Base-by-base conservation (phyloP, 2,797 vertebrate species). In the Alosa sapidissima region DNA sequence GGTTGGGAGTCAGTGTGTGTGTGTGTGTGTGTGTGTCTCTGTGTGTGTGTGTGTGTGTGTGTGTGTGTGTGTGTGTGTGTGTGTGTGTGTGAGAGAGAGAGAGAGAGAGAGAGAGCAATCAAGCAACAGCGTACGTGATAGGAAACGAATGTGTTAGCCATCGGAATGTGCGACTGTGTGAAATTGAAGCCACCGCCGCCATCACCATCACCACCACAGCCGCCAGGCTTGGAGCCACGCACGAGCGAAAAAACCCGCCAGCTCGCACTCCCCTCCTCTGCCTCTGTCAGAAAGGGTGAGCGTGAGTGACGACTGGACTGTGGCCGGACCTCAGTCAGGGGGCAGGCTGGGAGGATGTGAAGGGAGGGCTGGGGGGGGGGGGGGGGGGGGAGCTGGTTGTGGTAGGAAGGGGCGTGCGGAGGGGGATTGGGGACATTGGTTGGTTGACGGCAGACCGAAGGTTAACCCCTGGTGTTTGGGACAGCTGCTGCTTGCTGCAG, bases 401-500 rank as follows among this genome's bases (percentile, higher is more conserved):
- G 28, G 28, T 28, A 28, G 0, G 28, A 28, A 16, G 16, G 52
- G 9, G 52, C 7, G 52, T 54, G 16, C 5, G 65, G 11, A 41
- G 65, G 33, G 65, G 28, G 55, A 2, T 16, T 2, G 60, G 62
- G 62, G 62, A n/a, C 2, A 7, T 28, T 2, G 10, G n/a, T 24
- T 68, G 62, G 24, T 9, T 28, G 62, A 81, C 84, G 2, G 81
- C 83, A 55, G 87, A 86, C 85, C 65, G 72, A 78, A 41, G 75
- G 90, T 93, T 92, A 93, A 93, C 92, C 91, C 89, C 89, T 91
- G 68, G 84, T 91, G 91, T 93, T 84, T 86, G 84, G 89, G 90
- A 91, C 94, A 94, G 93, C 93, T 95, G 93, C 89, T 86, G 88
- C 83, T 85, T 86, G 88, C 84, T 85, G 84, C 88, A 89, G 91